phyloP scores from a whole-genome alignment of 2,888 invertebrate species.

The Phytoseiulus persimilis region DNA sequence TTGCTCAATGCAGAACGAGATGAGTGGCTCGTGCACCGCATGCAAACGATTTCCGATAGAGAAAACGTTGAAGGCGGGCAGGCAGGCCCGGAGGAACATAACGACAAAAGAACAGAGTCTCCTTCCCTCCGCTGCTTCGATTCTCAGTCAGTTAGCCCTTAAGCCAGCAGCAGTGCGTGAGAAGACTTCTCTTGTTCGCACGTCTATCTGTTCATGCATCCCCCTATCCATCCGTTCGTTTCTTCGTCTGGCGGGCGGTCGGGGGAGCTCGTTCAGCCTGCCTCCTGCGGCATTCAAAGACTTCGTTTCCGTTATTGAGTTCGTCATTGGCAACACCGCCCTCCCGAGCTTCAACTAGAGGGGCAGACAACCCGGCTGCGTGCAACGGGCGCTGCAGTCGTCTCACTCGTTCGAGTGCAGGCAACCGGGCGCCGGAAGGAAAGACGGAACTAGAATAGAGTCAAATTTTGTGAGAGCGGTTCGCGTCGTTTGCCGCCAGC shows the following conservation, averaged over 20 bases:
- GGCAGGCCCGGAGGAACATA: background rate
- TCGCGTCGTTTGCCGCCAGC: too few species aligned
- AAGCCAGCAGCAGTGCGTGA: background rate
- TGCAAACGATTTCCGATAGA: slow-evolving; percentile 38
- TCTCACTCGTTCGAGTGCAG: too few species aligned
- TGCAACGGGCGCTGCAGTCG: too few species aligned
- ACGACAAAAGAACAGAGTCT: slow-evolving; percentile 18
- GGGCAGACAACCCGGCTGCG: background rate
- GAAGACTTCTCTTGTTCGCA: background rate
- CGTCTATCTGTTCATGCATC: background rate
- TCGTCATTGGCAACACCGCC: background rate
- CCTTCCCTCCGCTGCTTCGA: background rate
- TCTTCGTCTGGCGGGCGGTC: background rate
- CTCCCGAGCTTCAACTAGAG: background rate
- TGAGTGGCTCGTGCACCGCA: slow-evolving; percentile 29
- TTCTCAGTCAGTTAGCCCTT: slow-evolving; percentile 5
- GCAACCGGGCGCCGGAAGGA: too few species aligned
- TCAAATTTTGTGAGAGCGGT: too few species aligned
- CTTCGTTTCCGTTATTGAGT: background rate
- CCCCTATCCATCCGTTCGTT: background rate
- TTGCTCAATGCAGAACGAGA: background rate
- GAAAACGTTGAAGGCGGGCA: background rate
- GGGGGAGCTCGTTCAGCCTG: background rate
- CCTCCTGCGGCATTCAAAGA: background rate
- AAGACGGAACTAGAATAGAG: too few species aligned